Evolutionary conservation across 2,113 vertebrate species (phyloP), one percentile per base, ranked within the genome.

Genomic region (Limanda limanda): DNA sequence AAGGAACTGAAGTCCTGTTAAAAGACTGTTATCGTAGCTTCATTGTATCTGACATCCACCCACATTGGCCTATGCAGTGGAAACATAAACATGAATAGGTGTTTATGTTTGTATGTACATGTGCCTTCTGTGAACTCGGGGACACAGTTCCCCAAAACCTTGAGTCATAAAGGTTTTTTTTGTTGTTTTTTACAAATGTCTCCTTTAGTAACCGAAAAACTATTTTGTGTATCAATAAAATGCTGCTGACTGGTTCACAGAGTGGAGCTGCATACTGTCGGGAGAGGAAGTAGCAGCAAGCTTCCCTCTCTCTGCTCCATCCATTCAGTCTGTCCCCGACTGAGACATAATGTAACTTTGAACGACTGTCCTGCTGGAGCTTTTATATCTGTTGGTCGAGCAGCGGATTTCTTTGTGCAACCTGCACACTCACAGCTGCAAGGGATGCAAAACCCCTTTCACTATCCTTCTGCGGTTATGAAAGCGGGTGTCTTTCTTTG

Each of bases 381-480:
- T 84, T 89, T 88, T 79, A 86, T 64, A 56, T 84, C 64, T 72
- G 63, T 60, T 31, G 31, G 73, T 78, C 63, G n/a, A 11, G 31
- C 15, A 21, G 58, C 57, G 65, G 25, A 45, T 70, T 79, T 83
- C 77, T 90, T 90, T 91, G 84, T 88, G 52, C 47, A 51, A 76
- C 47, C 35, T 64, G 73, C 64, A 84, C 68, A 37, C 76, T 85
- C 71, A 42, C 81, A 79, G 91, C 86, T 87, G 71, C 74, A 77
- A 91, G 79, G 86, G 87, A 91, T 84, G 81, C 76, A 57, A 77
- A 85, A 25, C 65, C 65, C 81, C 80, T 86, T 91, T 93, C 76
- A 81, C 77, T 76, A 27, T 59, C n/a, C 63, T 55, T 72, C 66
- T 63, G 69, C 10, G n/a, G 71, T 68, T 80, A 89, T 91, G 81